Evolutionary conservation across 92 coral and sea anemone species (phyloP), one percentile per base, ranked within the genome.

Genomic region (Zoanthus solanderi): DNA sequence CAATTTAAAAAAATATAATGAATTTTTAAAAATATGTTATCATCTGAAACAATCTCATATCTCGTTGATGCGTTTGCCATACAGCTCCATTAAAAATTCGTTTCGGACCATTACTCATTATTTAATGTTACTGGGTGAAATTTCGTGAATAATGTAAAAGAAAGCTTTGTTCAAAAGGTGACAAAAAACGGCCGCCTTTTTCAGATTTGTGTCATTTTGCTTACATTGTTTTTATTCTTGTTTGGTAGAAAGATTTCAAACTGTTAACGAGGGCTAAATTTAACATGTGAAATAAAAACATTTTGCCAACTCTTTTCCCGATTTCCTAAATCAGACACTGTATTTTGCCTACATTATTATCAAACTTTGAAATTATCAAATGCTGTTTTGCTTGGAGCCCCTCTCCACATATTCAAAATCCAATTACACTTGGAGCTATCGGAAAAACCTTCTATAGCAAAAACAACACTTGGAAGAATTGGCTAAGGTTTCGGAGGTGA

Each of bases 381-480:
- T 81, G 61, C 6, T 71, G 8, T 81, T 81, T 81, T 65, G 85
- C 85, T 81, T 44, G 44, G 9, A 81, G 75, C 46, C 5, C 31
- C 69, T 4, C 75, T 67, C 34, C 75, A 29, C 47, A 37, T 63
- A 18, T 81, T 63, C 85, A 28, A 81, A 81, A 81, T 66, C 85
- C 85, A 81, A 66, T 81, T 81, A 81, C 85, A 66, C 42, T 44
- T 71, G 45, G 61, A 66, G 52, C 71, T 81, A 66, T 81, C 85
- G 85, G 85, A 81, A 81, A 80, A 67, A 73, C 28, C 61, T 63
- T 81, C 66, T 60, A 66, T 10, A 11, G 75, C 46, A 81, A 81
- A 50, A 50, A 65, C 75, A 81, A 81, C 66, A 66, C 58, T 46
- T 81, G 23, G 75, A 81, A 47, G 34, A 16, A 30, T 29, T 45